Conservation (phyloP, 2,888 invertebrate genomes). For the Minunthozetes semirufus region DNA sequence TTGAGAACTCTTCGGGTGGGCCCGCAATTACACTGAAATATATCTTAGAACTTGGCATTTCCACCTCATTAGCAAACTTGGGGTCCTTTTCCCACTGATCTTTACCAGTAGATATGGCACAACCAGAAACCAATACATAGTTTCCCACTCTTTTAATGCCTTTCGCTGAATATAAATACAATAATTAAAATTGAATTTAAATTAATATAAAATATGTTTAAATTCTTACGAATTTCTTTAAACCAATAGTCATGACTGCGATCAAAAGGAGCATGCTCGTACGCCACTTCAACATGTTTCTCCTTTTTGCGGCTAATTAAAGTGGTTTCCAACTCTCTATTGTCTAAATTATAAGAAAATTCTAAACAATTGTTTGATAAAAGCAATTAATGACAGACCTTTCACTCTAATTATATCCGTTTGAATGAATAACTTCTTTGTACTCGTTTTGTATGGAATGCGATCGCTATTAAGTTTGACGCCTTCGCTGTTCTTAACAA, state of each 20-base stretch:
- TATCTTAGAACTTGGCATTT: neutral
- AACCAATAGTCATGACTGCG: neutral
- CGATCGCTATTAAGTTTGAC: neutral
- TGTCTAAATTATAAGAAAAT: neutral
- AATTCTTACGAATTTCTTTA: neutral
- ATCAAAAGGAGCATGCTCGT: neutral
- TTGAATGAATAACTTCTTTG: neutral
- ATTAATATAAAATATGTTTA: neutral
- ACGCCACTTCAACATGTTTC: neutral
- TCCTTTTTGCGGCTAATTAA: too few species aligned
- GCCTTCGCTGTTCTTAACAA: neutral
- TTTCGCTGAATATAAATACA: neutral
- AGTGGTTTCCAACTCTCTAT: too few species aligned
- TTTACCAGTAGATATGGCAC: neutral
- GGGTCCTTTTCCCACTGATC: neutral
- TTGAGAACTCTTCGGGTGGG: neutral
- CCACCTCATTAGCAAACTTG: neutral
- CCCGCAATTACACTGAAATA: neutral
- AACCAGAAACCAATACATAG: neutral
- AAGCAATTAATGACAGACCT: neutral
- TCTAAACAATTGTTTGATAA: too few species aligned
- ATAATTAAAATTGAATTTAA: neutral
- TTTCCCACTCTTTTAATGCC: neutral
- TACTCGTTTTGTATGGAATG: neutral
- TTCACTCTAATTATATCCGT: neutral